Evolutionary conservation across 1,140 invertebrate species (phyloP).

Genomic region (Drosophila sp.): DNA sequence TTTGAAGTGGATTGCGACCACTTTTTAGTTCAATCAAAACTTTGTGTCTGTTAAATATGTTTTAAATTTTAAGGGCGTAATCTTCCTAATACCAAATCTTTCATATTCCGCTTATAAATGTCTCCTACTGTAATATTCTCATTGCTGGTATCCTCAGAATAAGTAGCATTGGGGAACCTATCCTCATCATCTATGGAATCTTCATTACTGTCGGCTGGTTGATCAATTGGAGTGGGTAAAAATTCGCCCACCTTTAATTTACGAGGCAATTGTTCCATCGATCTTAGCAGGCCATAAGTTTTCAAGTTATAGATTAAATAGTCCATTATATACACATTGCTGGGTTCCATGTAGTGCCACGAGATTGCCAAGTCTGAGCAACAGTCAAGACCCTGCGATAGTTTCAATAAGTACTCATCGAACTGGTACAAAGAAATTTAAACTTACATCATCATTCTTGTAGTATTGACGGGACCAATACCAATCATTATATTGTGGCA

Average conservation of each 20-base stretch:
- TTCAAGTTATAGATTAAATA: slow-evolving; percentile 97
- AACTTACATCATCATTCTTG: slow-evolving; percentile 53
- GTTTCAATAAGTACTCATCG: background rate
- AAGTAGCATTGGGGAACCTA: slow-evolving; percentile 25
- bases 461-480: slow-evolving; percentile 54
- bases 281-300: slow-evolving; percentile 88
- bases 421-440: slow-evolving; percentile 81
- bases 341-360: slow-evolving; percentile 96
- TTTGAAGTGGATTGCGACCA: too few species aligned
- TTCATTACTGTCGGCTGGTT: slow-evolving; percentile 49
- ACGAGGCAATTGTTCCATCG: slow-evolving; percentile 21
- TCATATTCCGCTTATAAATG: too few species aligned
- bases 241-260: slow-evolving; percentile 53
- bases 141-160: too few species aligned
- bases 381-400: slow-evolving; percentile 85
- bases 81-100: too few species aligned
- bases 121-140: too few species aligned
- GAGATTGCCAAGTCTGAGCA: slow-evolving; percentile 98
- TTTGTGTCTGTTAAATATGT: too few species aligned
- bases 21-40: too few species aligned
- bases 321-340: slow-evolving; percentile 97
- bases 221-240: slow-evolving; percentile 31
- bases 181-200: slow-evolving; percentile 61
- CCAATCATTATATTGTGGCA: slow-evolving; percentile 42
- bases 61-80: too few species aligned